A percentile compares a stretch with the other conserved stretches of the same genome.
Conservation (phyloP, 2,113 vertebrate species). For the Sorex araneus region DNA sequence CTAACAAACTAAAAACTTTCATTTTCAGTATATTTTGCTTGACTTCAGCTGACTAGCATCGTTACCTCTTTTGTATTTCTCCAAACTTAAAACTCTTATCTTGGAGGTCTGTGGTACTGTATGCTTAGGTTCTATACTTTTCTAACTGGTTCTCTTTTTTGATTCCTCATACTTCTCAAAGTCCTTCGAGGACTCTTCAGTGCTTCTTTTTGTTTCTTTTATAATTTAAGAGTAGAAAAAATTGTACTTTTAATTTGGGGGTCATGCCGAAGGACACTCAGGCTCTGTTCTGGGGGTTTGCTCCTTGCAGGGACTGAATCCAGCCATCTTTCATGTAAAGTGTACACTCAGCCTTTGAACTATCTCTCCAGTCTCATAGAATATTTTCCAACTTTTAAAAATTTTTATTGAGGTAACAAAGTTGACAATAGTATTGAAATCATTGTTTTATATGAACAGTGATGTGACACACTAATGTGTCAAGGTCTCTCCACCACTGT, state of each 20-base stretch:
- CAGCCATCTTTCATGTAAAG: background rate
- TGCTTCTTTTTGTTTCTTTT: background rate
- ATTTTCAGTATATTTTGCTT: slow-evolving; percentile 28
- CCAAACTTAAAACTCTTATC: background rate
- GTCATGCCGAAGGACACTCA: no score
- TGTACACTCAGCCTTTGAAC: background rate
- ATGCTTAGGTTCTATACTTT: background rate
- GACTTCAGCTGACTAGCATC: background rate
- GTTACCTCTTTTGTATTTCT: background rate
- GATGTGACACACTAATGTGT: background rate
- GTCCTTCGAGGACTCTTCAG: background rate
- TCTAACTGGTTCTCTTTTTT: background rate
- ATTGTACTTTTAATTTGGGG: background rate
- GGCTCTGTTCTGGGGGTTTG: background rate
- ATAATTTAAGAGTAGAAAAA: no score
- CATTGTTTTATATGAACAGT: no score
- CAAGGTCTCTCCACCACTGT: no score
- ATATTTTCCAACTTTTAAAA: background rate
- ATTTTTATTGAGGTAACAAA: background rate
- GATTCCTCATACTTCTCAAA: background rate
- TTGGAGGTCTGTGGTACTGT: background rate
- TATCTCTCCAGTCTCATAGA: background rate
- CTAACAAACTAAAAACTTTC: background rate
- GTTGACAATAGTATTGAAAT: background rate
- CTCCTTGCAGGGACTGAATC: background rate